Percentiles rank a stretch among this genome's conserved stretches.
Conservation (phyloP, 1,140 invertebrate species). For the Ips typographus region DNA sequence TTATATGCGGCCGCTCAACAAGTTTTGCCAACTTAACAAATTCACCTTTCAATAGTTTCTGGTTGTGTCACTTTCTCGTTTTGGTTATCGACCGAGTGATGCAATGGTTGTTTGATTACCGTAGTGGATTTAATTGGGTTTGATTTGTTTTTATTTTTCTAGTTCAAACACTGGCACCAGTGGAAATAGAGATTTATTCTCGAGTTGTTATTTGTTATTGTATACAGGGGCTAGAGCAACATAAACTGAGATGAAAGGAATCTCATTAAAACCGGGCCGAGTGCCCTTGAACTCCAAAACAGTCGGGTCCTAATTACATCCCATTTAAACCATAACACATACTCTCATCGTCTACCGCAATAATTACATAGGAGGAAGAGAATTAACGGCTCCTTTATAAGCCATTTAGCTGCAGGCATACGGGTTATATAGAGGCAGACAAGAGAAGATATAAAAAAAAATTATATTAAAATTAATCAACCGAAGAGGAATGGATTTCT, state of each 20-base stretch:
- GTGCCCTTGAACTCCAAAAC: slow-evolving; percentile 34
- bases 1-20: too few species aligned
- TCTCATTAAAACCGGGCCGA: slow-evolving; percentile 22
- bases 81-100: neutral
- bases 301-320: slow-evolving; percentile 28
- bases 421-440: slow-evolving; percentile 1
- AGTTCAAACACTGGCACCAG: too few species aligned
- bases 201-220: slow-evolving; percentile 1
- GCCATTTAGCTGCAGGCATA: slow-evolving; percentile 22
- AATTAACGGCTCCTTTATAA: slow-evolving; percentile 31
- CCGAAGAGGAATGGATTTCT: too few species aligned
- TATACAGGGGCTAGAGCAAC: slow-evolving; percentile 7
- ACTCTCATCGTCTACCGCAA: slow-evolving; percentile 33
- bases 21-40: too few species aligned
- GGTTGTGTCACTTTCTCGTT: neutral
- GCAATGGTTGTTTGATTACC: neutral
- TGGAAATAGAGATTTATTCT: neutral
- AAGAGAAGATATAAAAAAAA: too few species aligned
- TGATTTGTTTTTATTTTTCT: too few species aligned
- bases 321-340: slow-evolving; percentile 34
- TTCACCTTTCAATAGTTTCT: too few species aligned
- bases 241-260: slow-evolving; percentile 20
- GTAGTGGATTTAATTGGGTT: neutral
- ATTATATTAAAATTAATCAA: too few species aligned
- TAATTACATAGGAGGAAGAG: slow-evolving; percentile 29